These are phyloP conservation scores for Cryptomyrus ogoouensis DNA, from an alignment of 2,113 vertebrate species.

Conservation along the genomic window DNA sequence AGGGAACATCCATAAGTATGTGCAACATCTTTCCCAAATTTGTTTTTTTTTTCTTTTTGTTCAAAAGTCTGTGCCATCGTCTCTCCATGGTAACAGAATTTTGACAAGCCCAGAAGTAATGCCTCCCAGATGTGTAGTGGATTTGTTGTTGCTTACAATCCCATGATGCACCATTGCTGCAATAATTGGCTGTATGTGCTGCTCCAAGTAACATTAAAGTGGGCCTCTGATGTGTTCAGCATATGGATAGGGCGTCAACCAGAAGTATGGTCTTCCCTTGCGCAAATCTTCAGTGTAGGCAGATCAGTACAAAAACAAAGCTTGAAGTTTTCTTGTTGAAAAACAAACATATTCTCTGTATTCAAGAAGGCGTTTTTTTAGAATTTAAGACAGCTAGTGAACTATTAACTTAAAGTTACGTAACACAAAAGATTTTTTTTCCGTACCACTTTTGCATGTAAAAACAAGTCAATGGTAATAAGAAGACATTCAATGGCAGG, in stretches of 20 bases:
- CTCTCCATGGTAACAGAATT: background rate
- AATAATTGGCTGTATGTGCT: background rate
- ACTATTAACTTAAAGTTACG: background rate
- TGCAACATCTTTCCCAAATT: background rate
- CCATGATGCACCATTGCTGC: constrained; percentile 9
- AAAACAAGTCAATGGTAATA: background rate
- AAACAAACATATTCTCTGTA: background rate
- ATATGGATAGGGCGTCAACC: constrained; percentile 2
- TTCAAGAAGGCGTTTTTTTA: background rate
- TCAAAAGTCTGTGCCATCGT: background rate
- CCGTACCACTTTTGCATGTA: background rate
- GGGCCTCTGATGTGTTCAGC: background rate
- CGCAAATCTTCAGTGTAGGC: background rate
- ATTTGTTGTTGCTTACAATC: constrained; percentile 6
- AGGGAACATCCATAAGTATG: background rate
- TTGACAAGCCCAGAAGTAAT: background rate
- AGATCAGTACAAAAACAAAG: background rate
- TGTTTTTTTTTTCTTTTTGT: background rate
- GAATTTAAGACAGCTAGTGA: background rate
- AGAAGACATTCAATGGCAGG: background rate
- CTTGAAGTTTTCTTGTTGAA: background rate
- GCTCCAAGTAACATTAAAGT: background rate
- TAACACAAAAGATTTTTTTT: background rate
- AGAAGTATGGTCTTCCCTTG: background rate
- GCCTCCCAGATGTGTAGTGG: constrained; percentile 3